Percentiles rank a stretch among this genome's conserved stretches.
Conservation (phyloP, 2,888 invertebrate genomes). For the Abrostola triplasia region DNA sequence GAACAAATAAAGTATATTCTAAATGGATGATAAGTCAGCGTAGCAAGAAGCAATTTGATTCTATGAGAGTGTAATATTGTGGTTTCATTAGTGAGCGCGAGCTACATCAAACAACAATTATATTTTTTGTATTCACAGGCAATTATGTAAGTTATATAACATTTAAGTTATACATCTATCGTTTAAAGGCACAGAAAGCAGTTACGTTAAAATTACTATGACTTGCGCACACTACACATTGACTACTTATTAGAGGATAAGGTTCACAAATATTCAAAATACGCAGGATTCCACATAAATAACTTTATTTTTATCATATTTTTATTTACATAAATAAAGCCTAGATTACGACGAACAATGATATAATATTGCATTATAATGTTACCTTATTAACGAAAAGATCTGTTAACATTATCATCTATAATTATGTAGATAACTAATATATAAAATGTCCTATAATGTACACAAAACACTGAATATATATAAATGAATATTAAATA, state of each 20-base stretch:
- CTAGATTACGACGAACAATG: slow-evolving; percentile 38
- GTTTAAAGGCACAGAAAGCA: slow-evolving; percentile 20
- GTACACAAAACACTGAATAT: slow-evolving; percentile 6
- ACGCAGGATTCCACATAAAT: slow-evolving; percentile 53
- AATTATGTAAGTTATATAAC: neutral
- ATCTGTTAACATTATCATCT: slow-evolving; percentile 39
- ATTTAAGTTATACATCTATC: slow-evolving; percentile 4
- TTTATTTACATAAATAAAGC: slow-evolving; percentile 54
- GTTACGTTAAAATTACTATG: slow-evolving; percentile 16
- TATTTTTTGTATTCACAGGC: slow-evolving; percentile 1
- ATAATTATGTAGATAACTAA: slow-evolving; percentile 8
- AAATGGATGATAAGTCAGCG: slow-evolving; percentile 53
- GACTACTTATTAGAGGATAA: slow-evolving; percentile 33
- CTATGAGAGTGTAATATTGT: slow-evolving; percentile 30
- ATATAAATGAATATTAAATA: slow-evolving; percentile 31
- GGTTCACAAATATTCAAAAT: slow-evolving; percentile 61
- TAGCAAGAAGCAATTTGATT: slow-evolving; percentile 64
- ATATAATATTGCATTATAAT: slow-evolving; percentile 43
- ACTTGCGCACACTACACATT: slow-evolving; percentile 29
- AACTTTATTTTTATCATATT: slow-evolving; percentile 57
- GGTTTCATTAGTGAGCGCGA: slow-evolving; percentile 20
- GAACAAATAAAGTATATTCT: slow-evolving; percentile 30
- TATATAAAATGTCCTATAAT: slow-evolving; percentile 14
- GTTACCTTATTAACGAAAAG: slow-evolving; percentile 42
- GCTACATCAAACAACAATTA: slow-evolving; percentile 20